Percentiles rank a stretch among this genome's conserved stretches.
phyloP scores from a whole-genome alignment of 2,113 vertebrate genomes.

The Lepisosteus oculatus region DNA sequence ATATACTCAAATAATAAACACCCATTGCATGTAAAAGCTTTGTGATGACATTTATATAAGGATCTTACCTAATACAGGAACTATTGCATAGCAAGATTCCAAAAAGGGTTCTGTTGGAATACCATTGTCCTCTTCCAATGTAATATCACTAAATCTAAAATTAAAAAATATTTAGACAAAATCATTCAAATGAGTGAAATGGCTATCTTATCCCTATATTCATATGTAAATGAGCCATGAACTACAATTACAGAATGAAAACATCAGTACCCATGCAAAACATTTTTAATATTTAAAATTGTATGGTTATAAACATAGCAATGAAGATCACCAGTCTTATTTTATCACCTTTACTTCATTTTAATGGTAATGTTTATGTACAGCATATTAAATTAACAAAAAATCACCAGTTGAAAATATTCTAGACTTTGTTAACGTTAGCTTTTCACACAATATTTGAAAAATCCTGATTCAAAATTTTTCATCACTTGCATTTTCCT shows the following conservation, averaged over 20 bases:
- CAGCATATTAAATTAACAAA: too few species aligned
- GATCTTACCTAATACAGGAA: conserved; percentile 91
- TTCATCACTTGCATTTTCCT: too few species aligned
- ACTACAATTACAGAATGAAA: conserved; percentile 23
- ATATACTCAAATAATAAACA: too few species aligned
- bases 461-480: too few species aligned
- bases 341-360: too few species aligned
- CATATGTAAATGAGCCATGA: conserved; percentile 48
- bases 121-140: conserved; percentile 85
- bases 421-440: too few species aligned
- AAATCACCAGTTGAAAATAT: too few species aligned
- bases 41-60: conserved; percentile 10
- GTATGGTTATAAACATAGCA: neutral
- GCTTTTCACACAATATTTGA: too few species aligned
- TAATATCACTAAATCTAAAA: conserved; percentile 94
- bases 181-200: conserved; percentile 41
- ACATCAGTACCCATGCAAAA: conserved; percentile 46
- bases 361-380: too few species aligned
- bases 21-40: neutral
- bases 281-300: neutral
- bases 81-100: conserved; percentile 96
- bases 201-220: conserved; percentile 36
- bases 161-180: conserved; percentile 61
- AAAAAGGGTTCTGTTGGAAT: conserved; percentile 94
- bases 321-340: too few species aligned